Conservation (phyloP, 2,888 invertebrate genomes). For the Pseudococcus viburni region DNA sequence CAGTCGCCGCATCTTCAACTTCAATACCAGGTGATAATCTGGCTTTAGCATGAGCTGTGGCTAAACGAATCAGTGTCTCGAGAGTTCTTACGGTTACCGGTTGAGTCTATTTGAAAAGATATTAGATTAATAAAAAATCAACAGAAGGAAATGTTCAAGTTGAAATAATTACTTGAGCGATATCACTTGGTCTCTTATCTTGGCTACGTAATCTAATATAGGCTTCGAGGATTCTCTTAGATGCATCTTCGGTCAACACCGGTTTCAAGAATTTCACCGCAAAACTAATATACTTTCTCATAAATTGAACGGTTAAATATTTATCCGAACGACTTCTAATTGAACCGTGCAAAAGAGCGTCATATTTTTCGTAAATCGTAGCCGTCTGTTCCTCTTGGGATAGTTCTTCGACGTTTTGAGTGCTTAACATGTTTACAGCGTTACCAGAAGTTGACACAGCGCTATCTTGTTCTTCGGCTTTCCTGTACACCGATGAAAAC, state of each 20-base stretch:
- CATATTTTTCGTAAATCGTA: constrained; percentile 92
- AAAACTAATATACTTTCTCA: constrained; percentile 97
- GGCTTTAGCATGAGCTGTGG: constrained; percentile 97
- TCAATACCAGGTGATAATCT: constrained; percentile 90
- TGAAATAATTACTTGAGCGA: constrained; percentile 82
- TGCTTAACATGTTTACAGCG: constrained; percentile 87
- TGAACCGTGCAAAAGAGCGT: constrained; percentile 89
- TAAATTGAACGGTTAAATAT: constrained; percentile 91
- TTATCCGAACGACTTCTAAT: constrained; percentile 84
- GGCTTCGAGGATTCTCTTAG: constrained; percentile 91
- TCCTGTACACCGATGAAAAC: constrained; percentile 74
- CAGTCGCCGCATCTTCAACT: constrained; percentile 88
- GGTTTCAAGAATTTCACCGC: constrained; percentile 92
- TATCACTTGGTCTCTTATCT: constrained; percentile 86
- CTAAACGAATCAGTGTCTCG: constrained; percentile 96
- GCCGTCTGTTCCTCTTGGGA: constrained; percentile 75
- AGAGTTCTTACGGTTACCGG: constrained; percentile 96
- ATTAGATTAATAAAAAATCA: background rate
- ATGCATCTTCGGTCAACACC: constrained; percentile 87
- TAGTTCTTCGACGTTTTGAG: constrained; percentile 81
- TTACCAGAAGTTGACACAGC: constrained; percentile 89
- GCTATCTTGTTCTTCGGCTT: constrained; percentile 94
- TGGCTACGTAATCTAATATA: constrained; percentile 92
- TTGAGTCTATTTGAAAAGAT: constrained; percentile 81
- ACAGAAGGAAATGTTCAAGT: too few relatives aligned